Base-by-base conservation (phyloP, 2,888 invertebrate genomes). In the Allygus modestus region DNA sequence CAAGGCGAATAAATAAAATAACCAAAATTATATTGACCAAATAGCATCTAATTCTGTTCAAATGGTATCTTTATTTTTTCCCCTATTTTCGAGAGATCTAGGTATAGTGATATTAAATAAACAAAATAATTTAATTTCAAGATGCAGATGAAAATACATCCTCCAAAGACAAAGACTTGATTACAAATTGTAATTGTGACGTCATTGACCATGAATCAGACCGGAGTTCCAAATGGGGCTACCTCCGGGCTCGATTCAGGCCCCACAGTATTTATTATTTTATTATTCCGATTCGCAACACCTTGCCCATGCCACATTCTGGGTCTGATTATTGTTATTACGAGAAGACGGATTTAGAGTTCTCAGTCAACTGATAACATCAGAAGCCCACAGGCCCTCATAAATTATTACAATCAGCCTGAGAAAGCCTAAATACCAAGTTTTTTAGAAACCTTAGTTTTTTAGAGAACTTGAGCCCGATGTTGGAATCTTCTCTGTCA, bases 391-490 rank as follows among this genome's bases (percentile, higher is more conserved):
- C 20, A 65, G 65, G 65, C 65, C 20, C 15, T 26, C 65, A 65
- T 65, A 65, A 65, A 65, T 65, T 31, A 65, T 26, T 28, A 31
- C 15, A 65, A 65, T 65, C 65, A 65, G 28, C n/a, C 15, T 65
- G 31, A 31, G 23, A 17, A 1, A 17, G 46, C 12, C 15, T 11
- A 12, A 17, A 46, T 46, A 12, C 46, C 15, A 46, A 37, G 9
- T 46, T 11, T 46, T 46, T 46, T 37, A 37, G 37, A 37, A 9
- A 9, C n/a, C n/a, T n/a, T n/a, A n/a, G n/a, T n/a, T n/a, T n/a
- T n/a, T 7, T 37, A 9, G 37, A 37, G 37, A 7, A 4, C 37
- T 9, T 9, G 37, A 37, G 37, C 4, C 37, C 9, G 37, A 37
- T 7, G 4, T 37, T 37, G 37, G 37, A 37, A 37, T 37, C 9